These are phyloP conservation scores for Arrhopalites spinosus DNA, from an alignment of 2,888 invertebrate species.

Conservation along the genomic window DNA sequence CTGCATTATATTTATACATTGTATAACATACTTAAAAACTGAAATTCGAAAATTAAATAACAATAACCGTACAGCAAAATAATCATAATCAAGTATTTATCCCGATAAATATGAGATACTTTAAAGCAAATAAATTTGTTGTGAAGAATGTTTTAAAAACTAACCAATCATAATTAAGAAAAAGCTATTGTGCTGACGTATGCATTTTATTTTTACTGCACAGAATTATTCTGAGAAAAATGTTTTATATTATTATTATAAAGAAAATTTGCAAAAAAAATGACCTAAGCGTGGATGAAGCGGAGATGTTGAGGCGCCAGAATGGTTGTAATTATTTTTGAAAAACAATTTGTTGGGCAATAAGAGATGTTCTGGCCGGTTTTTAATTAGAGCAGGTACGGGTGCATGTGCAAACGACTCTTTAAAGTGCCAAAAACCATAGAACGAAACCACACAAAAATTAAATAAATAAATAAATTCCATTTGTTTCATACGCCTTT, in stretches of 20 bases:
- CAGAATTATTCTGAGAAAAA: neutral
- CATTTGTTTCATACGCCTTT: neutral
- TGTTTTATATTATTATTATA: neutral
- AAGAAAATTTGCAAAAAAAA: slow-evolving; percentile 7
- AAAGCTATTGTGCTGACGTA: neutral
- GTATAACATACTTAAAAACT: too few relatives aligned
- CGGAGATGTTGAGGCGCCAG: neutral
- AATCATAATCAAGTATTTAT: too few relatives aligned
- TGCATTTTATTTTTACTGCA: neutral
- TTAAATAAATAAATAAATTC: neutral
- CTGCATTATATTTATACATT: too few relatives aligned
- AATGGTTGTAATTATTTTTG: slow-evolving; percentile 18
- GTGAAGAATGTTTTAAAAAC: too few relatives aligned
- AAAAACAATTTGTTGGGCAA: slow-evolving; percentile 24
- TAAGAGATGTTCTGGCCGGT: slow-evolving; percentile 18
- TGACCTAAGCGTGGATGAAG: slow-evolving; percentile 29
- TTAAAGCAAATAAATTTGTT: too few relatives aligned
- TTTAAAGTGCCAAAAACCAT: slow-evolving; percentile 9
- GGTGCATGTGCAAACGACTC: slow-evolving; percentile 7
- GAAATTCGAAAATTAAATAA: too few relatives aligned
- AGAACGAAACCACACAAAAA: slow-evolving; percentile 1
- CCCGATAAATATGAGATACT: too few relatives aligned
- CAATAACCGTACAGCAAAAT: too few relatives aligned
- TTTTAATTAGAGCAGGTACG: too few relatives aligned
- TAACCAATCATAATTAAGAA: too few relatives aligned